Evolutionary conservation across 2,888 invertebrate species (phyloP).

Genomic region (Magallana nippona): DNA sequence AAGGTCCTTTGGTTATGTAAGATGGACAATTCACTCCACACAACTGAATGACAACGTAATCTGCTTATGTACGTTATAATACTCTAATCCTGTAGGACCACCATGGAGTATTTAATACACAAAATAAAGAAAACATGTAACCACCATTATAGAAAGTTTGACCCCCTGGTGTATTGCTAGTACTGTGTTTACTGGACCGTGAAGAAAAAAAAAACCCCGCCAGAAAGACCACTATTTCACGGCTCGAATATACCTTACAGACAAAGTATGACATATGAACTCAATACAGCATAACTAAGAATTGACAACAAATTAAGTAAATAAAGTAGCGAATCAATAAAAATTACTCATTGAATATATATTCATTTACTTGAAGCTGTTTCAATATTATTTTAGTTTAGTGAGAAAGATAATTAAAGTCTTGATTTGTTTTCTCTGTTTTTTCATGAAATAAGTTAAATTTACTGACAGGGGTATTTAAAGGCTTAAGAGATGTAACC

Average conservation of each 20-base stretch:
- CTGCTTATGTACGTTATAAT: neutral
- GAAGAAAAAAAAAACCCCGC: neutral
- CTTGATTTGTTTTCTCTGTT: no score
- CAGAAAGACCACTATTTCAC: neutral
- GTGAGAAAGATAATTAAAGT: no score
- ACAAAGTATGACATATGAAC: slow-evolving; percentile 7
- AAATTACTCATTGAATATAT: neutral
- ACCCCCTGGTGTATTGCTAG: neutral
- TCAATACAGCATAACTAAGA: slow-evolving; percentile 4
- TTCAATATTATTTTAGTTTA: neutral
- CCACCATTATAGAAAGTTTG: neutral
- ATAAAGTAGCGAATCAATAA: neutral
- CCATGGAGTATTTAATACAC: slow-evolving; percentile 7
- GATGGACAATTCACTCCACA: neutral
- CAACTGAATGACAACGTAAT: slow-evolving; percentile 3
- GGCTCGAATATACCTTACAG: slow-evolving; percentile 2
- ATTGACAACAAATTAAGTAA: slow-evolving; percentile 17
- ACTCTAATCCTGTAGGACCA: slow-evolving; percentile 11
- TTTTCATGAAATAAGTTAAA: neutral
- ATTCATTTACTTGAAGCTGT: neutral
- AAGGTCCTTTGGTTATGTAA: slow-evolving; percentile 9
- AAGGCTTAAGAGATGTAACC: neutral
- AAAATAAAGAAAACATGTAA: slow-evolving; percentile 31
- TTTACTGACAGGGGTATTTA: neutral
- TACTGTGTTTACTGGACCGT: neutral